Evolutionary conservation across 2,113 vertebrate species (phyloP).

Genomic region (Bufo bufo): DNA sequence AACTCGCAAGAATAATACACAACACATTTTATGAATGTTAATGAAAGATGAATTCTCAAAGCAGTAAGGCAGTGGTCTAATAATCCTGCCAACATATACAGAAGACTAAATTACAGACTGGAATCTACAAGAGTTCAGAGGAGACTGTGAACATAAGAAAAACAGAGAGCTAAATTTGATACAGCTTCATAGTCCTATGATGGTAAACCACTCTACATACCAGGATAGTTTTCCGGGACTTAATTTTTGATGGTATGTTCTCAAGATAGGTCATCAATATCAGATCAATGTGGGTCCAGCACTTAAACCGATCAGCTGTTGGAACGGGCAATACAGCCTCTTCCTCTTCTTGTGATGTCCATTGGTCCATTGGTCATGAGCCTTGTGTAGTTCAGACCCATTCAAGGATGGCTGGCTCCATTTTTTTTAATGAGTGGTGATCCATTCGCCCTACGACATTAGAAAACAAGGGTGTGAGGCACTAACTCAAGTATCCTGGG

Average conservation of each 20-base stretch:
- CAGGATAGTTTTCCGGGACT: neutral
- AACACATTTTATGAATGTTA: neutral
- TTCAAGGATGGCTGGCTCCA: no score
- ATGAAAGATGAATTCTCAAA: neutral
- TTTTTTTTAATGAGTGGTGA: no score
- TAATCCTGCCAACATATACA: slow-evolving; percentile 1
- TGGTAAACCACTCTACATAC: neutral
- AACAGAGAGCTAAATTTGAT: neutral
- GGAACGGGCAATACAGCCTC: no score
- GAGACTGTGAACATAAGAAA: neutral
- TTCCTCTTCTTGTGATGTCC: no score
- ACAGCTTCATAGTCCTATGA: neutral
- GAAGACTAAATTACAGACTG: neutral
- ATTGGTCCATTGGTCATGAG: no score
- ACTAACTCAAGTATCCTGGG: neutral
- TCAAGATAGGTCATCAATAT: no score
- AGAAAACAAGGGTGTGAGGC: neutral
- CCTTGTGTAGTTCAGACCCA: no score
- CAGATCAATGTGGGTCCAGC: no score
- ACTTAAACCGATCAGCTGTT: no score
- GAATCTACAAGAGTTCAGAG: neutral
- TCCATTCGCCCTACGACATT: no score
- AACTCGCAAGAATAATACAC: neutral
- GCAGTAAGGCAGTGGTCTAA: neutral
- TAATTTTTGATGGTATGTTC: no score